Conservation (phyloP, 2,113 vertebrate genomes). For the Cynopterus brachyotis region DNA sequence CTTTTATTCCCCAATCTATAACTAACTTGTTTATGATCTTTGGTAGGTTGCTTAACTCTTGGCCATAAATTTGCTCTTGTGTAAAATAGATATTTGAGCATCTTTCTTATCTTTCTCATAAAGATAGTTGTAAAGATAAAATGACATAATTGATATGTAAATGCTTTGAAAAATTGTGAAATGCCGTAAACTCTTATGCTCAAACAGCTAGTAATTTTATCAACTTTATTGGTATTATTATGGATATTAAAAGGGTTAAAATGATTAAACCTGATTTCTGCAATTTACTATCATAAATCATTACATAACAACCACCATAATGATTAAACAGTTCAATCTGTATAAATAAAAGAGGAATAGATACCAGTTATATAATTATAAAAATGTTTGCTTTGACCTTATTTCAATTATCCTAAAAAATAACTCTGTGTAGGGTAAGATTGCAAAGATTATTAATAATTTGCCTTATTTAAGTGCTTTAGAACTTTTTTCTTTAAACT, state of each 20-base stretch:
- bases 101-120: background rate
- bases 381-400: constrained; percentile 7
- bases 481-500: background rate
- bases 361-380: background rate
- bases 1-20: background rate
- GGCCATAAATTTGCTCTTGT: background rate
- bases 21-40: background rate
- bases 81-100: background rate
- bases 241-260: background rate
- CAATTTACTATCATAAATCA: background rate
- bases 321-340: background rate
- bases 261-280: background rate
- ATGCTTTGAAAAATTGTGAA: background rate
- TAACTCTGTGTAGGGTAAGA: background rate
- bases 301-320: background rate
- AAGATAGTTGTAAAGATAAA: background rate
- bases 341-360: background rate
- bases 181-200: background rate
- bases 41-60: background rate
- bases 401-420: background rate
- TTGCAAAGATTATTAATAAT: background rate
- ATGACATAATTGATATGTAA: background rate
- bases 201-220: background rate
- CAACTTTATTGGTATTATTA: background rate
- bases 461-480: background rate